Conservation (phyloP, 2,797 vertebrate species). For the Lacerta bilineata region DNA sequence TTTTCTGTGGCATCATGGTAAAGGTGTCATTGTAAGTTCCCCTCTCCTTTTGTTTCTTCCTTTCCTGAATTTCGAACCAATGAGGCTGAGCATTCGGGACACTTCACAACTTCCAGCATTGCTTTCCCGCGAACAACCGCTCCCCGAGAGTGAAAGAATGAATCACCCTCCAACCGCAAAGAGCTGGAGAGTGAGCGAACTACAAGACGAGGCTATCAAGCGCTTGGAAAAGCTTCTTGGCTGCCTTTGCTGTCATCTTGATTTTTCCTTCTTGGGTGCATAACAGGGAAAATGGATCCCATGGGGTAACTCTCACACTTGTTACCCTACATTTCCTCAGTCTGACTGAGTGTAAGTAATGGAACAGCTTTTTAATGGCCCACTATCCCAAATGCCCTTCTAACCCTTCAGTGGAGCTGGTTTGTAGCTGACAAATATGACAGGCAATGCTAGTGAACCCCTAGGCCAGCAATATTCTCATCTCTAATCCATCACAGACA, state of each 20-base stretch:
- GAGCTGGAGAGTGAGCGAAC: conserved; percentile 50
- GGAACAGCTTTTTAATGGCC: conserved; percentile 72
- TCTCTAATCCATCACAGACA: conserved; percentile 77
- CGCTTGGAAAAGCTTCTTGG: conserved; percentile 52
- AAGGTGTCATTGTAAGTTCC: neutral
- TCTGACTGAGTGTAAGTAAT: conserved; percentile 71
- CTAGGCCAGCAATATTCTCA: conserved; percentile 76
- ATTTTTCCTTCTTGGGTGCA: conserved; percentile 56
- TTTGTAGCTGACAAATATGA: conserved; percentile 76
- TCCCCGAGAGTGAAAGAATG: conserved; percentile 12
- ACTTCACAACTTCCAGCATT: conserved; percentile 27
- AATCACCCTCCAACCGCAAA: conserved; percentile 48
- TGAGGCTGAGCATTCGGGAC: conserved; percentile 21
- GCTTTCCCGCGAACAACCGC: conserved; percentile 25
- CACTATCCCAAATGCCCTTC: conserved; percentile 63
- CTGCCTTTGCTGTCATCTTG: conserved; percentile 59
- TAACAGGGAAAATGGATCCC: conserved; percentile 69
- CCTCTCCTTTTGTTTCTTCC: neutral
- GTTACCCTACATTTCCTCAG: conserved; percentile 72
- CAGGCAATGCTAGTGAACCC: conserved; percentile 70
- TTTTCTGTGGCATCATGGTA: neutral
- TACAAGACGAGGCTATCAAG: conserved; percentile 37
- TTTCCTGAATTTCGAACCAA: neutral
- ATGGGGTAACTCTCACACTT: conserved; percentile 67
- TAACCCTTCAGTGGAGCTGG: conserved; percentile 65